These are phyloP conservation scores for Phania funesta DNA, from an alignment of 2,888 invertebrate species.

Conservation along the genomic window DNA sequence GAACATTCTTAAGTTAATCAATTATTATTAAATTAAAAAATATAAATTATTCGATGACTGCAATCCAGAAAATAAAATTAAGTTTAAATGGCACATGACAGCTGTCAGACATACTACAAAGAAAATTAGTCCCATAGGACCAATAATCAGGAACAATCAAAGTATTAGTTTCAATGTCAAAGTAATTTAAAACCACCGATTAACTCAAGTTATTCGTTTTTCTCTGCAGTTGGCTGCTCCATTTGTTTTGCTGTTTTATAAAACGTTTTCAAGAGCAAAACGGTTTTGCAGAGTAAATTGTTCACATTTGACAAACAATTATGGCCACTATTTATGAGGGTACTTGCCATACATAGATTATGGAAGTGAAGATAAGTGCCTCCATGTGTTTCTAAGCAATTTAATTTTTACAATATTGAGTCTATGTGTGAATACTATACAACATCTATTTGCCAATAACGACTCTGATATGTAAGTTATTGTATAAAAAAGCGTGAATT, in stretches of 20 bases:
- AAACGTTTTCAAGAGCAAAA: conserved; percentile 33
- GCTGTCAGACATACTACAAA: too few species aligned
- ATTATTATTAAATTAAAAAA: too few species aligned
- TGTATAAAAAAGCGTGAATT: conserved; percentile 53
- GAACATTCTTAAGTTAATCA: too few species aligned
- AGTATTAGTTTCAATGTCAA: too few species aligned
- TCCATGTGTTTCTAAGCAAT: not conserved
- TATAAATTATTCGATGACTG: too few species aligned
- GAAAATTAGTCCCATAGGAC: too few species aligned
- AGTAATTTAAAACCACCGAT: not conserved
- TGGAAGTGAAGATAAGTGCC: conserved; percentile 26
- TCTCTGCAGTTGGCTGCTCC: not conserved
- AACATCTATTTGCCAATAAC: not conserved
- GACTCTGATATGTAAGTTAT: conserved; percentile 21
- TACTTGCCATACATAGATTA: conserved; percentile 7
- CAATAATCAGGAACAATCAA: too few species aligned
- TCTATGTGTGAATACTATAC: not conserved
- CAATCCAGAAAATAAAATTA: too few species aligned
- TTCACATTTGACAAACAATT: conserved; percentile 76
- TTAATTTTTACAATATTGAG: not conserved
- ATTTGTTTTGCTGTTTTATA: not conserved
- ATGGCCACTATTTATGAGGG: conserved; percentile 53
- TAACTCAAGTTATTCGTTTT: not conserved
- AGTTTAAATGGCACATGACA: too few species aligned
- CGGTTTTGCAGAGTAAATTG: conserved; percentile 68